Base-by-base conservation (phyloP, 1,140 invertebrate species). In the Nylanderia fulva region DNA sequence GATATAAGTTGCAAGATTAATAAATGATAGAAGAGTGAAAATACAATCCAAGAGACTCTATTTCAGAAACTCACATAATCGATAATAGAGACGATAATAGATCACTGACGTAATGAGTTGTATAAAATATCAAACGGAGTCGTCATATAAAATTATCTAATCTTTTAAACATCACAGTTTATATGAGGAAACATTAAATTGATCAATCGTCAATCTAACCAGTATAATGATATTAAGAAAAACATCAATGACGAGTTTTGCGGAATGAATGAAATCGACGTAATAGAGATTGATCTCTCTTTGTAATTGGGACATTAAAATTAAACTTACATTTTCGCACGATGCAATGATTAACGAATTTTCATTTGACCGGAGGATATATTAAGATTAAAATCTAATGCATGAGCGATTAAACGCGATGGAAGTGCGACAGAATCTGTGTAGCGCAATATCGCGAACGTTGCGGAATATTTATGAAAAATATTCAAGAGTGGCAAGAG, bases 381-480 rank as follows among this genome's bases (percentile, higher is more conserved):
- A 18, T 52, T 18, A 11, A 18, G 4, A 45, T 82, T 42, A 58
- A 82, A n/a, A 72, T 58, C 33, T 56, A 42, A 36, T 69, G 24
- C 58, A 72, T 58, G 83, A 52, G 58, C 74, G 76, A 87, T 87
- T 87, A 87, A 87, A 79, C 54, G 64, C 39, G 77, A 68, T 58
- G 60, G 24, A 60, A 45, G 27, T 33, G 33, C 24, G 45, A 52
- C 36, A n/a, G 63, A 52, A 72, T 21, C 36, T 36, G 69, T 42
- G 63, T 15, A 27, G 52, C 21, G 69, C 83, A 71, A 76, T 48
- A 48, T 88, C 86, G 69, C 72, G 74, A 85, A 82, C 82, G 72
- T 82, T 72, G 56, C 74, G 87, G 87, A 89, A 89, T 89, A 89
- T 89, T 89, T 86, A 88, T 86, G 88, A 89, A 88, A 89, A 89